Evolutionary conservation across 2,888 invertebrate species (phyloP).

Genomic region (Tetropium fuscum): DNA sequence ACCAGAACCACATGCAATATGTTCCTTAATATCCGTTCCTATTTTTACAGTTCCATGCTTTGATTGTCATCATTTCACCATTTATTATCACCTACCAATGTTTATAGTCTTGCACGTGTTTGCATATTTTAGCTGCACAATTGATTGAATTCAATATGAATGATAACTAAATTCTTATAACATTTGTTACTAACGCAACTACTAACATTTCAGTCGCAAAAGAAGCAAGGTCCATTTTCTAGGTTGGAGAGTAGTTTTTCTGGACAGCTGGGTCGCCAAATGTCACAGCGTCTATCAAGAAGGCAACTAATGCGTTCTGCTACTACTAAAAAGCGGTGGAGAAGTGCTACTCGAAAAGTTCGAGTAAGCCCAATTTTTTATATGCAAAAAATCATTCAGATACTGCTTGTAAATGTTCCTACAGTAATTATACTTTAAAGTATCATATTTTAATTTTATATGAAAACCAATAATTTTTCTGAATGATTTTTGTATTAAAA

Average conservation of each 20-base stretch:
- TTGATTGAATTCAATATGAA: too few species aligned
- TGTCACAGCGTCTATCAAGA: conserved; percentile 74
- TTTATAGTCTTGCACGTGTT: too few species aligned
- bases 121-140: too few species aligned
- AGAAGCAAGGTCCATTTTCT: conserved; percentile 74
- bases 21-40: too few species aligned
- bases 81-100: too few species aligned
- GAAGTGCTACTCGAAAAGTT: conserved; percentile 79
- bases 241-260: conserved; percentile 76
- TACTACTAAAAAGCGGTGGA: conserved; percentile 72
- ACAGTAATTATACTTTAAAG: too few species aligned
- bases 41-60: too few species aligned
- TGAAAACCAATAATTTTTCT: neutral
- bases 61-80: too few species aligned
- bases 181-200: conserved; percentile 26
- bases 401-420: too few species aligned
- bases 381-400: conserved; percentile 5
- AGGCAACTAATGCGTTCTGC: conserved; percentile 64
- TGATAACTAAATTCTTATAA: conserved; percentile 6
- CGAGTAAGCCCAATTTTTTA: conserved; percentile 72
- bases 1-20: too few species aligned
- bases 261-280: conserved; percentile 71
- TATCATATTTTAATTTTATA: neutral
- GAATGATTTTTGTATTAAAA: conserved; percentile 6
- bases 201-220: conserved; percentile 67